Evolutionary conservation across 2,888 invertebrate genomes (phyloP), one percentile per base, ranked within the genome.

Genomic region (Julus scandinavius): DNA sequence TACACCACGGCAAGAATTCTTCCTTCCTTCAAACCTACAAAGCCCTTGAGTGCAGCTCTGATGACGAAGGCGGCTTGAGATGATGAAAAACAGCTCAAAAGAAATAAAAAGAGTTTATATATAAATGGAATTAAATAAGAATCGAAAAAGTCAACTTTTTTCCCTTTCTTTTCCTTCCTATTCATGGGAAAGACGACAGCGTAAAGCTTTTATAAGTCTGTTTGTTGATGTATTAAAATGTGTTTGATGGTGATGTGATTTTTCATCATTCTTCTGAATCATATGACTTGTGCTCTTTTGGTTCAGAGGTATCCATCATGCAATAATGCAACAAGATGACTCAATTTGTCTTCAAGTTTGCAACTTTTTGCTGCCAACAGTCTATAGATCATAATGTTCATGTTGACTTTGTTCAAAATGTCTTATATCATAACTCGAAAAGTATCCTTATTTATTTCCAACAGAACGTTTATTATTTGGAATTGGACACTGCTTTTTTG

Each of bases 81-180:
- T 80, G 80, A 80, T 80, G 38, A 80, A 80, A 80, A 80, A 80
- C 80, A 80, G 38, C 80, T 80, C 80, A 9, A 15, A 80, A 38
- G 80, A 80, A 80, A 29, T 40, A 80, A 80, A 54, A 80, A 80
- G 80, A 80, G 80, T 80, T 80, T 80, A 80, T 80, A 29, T 29
- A 80, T 80, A 40, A 80, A 80, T 29, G 38, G 29, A 80, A 80
- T 80, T 80, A 80, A 80, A 80, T 80, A 80, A 80, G 80, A 80
- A 80, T 80, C 80, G 80, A 80, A 80, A 38, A 80, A 80, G 80
- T 80, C 38, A 15, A 38, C 80, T 38, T 80, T 80, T 40, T 80
- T 29, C 15, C 38, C 29, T 40, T 45, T 7, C 38, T 38, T n/a
- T 72, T 72, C 72, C 54, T 54, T 54, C 38, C 15, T 80, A 38